Percentiles rank a stretch among this genome's conserved stretches.
These are phyloP conservation scores for Rambutsinella grinnellia DNA, from an alignment of 2,888 invertebrate genomes.

Conservation along the genomic window DNA sequence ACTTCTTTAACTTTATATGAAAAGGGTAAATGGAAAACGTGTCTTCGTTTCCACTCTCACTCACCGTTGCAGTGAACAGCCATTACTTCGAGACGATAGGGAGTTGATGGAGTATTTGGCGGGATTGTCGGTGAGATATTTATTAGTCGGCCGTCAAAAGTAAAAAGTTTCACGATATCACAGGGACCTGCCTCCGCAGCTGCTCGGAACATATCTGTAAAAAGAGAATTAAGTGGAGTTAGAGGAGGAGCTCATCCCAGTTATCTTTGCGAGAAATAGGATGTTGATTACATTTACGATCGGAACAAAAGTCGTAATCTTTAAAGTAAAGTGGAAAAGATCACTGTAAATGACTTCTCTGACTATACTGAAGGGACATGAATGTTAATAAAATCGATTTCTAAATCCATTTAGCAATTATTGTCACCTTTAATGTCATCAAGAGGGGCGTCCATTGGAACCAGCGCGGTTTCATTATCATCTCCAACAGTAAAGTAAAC, in stretches of 20 bases:
- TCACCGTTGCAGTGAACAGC: conserved; percentile 70
- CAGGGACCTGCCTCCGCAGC: conserved; percentile 78
- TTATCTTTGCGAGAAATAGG: too few species aligned
- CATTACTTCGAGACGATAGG: conserved; percentile 73
- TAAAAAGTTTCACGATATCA: conserved; percentile 77
- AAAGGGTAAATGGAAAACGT: not conserved
- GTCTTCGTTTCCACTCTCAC: conserved; percentile 38
- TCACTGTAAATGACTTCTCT: too few species aligned
- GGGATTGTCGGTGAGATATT: conserved; percentile 76
- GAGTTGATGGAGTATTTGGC: conserved; percentile 73
- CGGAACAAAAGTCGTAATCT: too few species aligned
- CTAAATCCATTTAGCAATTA: conserved; percentile 7
- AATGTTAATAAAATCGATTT: too few species aligned
- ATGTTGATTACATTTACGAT: too few species aligned
- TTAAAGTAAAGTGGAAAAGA: too few species aligned
- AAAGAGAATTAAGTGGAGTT: too few species aligned
- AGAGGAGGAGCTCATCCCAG: too few species aligned
- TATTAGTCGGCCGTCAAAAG: conserved; percentile 74
- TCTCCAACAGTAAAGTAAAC: conserved; percentile 61
- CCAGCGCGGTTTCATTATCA: conserved; percentile 63
- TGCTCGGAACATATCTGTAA: conserved; percentile 76
- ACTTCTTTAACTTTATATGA: not conserved
- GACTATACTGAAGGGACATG: too few species aligned
- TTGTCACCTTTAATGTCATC: conserved; percentile 65
- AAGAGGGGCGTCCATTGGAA: conserved; percentile 63